These are phyloP conservation scores for Gambusia holbrooki DNA, from an alignment of 2,113 vertebrate genomes.

Conservation along the genomic window DNA sequence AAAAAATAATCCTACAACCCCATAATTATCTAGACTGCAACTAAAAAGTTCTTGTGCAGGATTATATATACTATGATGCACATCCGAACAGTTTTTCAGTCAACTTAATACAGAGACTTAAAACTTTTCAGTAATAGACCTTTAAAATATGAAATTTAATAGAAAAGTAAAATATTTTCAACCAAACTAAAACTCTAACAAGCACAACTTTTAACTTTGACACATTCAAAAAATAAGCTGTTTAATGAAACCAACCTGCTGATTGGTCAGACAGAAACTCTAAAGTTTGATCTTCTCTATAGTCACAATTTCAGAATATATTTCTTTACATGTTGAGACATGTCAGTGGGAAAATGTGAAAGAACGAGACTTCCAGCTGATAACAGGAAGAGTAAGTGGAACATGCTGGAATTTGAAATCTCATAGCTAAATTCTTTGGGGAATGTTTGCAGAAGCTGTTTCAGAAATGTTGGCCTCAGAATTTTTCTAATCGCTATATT, in stretches of 20 bases:
- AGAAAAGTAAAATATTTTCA: not conserved
- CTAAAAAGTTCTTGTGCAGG: not conserved
- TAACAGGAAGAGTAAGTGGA: not conserved
- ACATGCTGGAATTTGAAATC: not conserved
- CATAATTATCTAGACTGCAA: not conserved
- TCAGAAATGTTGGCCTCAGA: not conserved
- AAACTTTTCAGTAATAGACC: not conserved
- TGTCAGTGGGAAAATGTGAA: not conserved
- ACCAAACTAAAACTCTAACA: no score
- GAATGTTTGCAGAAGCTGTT: not conserved
- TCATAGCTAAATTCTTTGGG: not conserved
- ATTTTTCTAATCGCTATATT: not conserved
- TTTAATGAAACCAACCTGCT: not conserved
- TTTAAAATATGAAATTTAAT: not conserved
- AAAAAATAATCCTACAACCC: not conserved
- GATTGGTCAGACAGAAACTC: not conserved
- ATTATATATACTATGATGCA: not conserved
- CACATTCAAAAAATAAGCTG: no score
- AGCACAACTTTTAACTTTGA: no score
- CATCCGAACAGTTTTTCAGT: not conserved
- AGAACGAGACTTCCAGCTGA: not conserved
- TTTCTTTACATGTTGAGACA: not conserved
- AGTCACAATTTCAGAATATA: not conserved
- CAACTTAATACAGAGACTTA: not conserved
- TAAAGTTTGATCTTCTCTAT: not conserved